These are phyloP conservation scores for Hyperoplus lanceolatus DNA, from an alignment of 2,797 vertebrate genomes.

Conservation along the genomic window DNA sequence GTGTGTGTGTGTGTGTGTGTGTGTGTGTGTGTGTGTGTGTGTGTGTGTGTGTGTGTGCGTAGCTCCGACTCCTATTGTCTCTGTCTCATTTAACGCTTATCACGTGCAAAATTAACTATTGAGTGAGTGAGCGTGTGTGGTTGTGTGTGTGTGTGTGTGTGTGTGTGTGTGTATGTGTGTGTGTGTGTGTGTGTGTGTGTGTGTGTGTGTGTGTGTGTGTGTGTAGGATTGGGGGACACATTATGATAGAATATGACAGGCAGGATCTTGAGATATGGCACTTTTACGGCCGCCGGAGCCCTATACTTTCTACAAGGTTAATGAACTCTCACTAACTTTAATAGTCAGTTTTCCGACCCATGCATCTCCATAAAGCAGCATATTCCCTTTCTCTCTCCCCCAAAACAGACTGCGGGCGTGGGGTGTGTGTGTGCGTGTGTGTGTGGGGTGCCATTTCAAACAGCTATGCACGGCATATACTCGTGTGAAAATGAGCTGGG, in stretches of 20 bases:
- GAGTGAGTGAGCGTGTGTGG: conserved; percentile 52
- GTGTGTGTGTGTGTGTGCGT: conserved; percentile 14
- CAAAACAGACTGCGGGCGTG: conserved; percentile 72
- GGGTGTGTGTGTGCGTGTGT: conserved; percentile 40
- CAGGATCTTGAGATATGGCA: conserved; percentile 74
- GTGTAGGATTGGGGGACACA: conserved; percentile 19
- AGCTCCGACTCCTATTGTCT: conserved; percentile 72
- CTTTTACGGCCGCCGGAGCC: conserved; percentile 69
- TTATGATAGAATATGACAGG: conserved; percentile 72
- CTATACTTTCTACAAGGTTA: conserved; percentile 82
- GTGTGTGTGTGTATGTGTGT: too few species aligned
- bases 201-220: too few species aligned
- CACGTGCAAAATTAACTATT: conserved; percentile 77
- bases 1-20: too few species aligned
- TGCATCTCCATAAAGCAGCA: conserved; percentile 80
- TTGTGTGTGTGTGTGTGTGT: too few species aligned
- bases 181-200: too few species aligned
- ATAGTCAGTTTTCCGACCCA: conserved; percentile 81
- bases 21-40: too few species aligned
- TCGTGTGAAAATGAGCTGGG: conserved; percentile 59
- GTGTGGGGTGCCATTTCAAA: conserved; percentile 77
- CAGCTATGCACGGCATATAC: conserved; percentile 70
- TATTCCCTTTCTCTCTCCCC: conserved; percentile 45
- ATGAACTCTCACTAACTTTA: conserved; percentile 84
- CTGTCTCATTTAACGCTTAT: conserved; percentile 77